Evolutionary conservation across 2,888 invertebrate species (phyloP), one percentile per base, ranked within the genome.

Genomic region (Theretra japonica): DNA sequence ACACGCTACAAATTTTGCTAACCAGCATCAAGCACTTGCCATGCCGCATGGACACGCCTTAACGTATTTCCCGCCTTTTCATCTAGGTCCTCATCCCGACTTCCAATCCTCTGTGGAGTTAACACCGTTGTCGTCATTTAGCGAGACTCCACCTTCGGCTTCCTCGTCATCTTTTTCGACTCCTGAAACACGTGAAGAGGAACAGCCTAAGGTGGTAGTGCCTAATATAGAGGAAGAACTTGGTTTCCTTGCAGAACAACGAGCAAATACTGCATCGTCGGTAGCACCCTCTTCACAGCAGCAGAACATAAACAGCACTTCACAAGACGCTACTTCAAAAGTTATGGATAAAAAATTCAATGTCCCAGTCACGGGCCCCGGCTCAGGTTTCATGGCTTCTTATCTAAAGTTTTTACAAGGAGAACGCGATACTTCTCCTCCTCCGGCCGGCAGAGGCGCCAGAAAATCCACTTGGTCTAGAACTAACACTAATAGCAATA

Each of bases 171-270:
- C 95, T 82, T 94, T 94, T 91, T 94, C 95, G 76, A 93, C 94
- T 80, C 93, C 95, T 81, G 94, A 94, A 92, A 94, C 92, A 85
- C 94, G 95, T 90, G 96, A 96, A 79, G 96, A 96, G 88, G 96
- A 96, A 84, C 96, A 96, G 91, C 97, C 97, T 80, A 97, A 97
- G 95, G 97, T 97, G 83, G 97, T 97, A 83, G 97, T 97, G 85
- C 97, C 97, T 82, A 97, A 97, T 94, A 97, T 98, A 89, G 97
- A 97, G 91, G 97, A 98, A 94, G 98, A 98, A 93, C 95, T 98
- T 86, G 97, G 97, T 90, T 97, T 97, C 93, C 95, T 97, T 89
- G 96, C 96, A 83, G 96, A 96, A 93, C 95, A 91, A 92, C 94
- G 90, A 89, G 92, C 88, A 87, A 94, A 88, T 90, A 91, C 89